A percentile compares a stretch with the other conserved stretches of the same genome.
These are phyloP conservation scores for Nycteola revayana DNA, from an alignment of 2,888 invertebrate genomes.

Conservation along the genomic window DNA sequence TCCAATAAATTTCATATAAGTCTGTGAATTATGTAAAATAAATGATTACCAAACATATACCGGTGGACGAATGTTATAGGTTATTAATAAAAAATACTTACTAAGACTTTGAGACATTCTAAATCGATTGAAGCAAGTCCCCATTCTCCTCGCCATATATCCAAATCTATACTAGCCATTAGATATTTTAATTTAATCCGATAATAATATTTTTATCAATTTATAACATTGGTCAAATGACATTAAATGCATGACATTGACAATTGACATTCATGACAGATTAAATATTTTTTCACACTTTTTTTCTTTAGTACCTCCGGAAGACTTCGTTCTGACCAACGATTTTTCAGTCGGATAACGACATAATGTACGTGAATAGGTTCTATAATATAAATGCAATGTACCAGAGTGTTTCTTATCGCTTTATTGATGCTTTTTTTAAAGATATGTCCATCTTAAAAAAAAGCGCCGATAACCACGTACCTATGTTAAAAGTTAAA, in stretches of 20 bases:
- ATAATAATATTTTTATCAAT: constrained; percentile 21
- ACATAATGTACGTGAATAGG: too few species aligned
- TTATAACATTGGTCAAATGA: not conserved
- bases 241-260: not conserved
- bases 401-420: too few species aligned
- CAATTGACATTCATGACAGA: not conserved
- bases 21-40: constrained; percentile 58
- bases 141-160: constrained; percentile 94
- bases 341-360: too few species aligned
- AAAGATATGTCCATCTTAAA: too few species aligned
- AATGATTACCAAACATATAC: constrained; percentile 20
- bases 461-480: too few species aligned
- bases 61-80: constrained; percentile 40
- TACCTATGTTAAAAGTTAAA: too few species aligned
- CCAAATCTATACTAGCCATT: constrained; percentile 82
- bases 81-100: constrained; percentile 69
- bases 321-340: too few species aligned
- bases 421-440: too few species aligned
- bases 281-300: too few species aligned
- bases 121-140: constrained; percentile 93
- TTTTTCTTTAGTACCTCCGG: too few species aligned
- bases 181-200: constrained; percentile 15
- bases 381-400: too few species aligned
- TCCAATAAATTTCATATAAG: constrained; percentile 88
- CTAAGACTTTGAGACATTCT: constrained; percentile 91